Base-by-base conservation (phyloP, 2,113 vertebrate genomes). In the Rhea americana region DNA sequence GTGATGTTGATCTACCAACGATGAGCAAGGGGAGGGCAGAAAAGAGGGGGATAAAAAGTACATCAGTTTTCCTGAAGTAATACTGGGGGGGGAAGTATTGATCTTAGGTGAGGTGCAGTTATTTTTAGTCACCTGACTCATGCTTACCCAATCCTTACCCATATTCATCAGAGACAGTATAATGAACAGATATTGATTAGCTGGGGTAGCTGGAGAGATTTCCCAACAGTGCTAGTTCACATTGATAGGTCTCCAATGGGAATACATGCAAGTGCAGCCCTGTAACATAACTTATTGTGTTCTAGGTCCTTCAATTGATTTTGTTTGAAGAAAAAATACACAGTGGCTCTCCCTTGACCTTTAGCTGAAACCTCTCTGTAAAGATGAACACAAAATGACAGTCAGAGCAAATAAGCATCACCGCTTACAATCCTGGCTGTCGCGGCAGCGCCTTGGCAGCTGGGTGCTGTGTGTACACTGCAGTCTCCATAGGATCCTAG, bases 101-200 rank as follows among this genome's bases (percentile, higher is more conserved):
- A 98, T 98, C 97, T 97, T 97, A 94, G 87, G 96, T 94, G 87
- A 97, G 96, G 96, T 82, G 81, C 97, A 97, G 97, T 97, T 98
- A 97, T 97, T 98, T 98, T 98, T 96, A 97, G 98, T 98, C 98
- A 98, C 97, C 97, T 98, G 95, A 97, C 93, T 97, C 94, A 79
- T 90, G 67, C 93, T 96, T 97, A 97, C 96, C 97, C 98, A 98
- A 95, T 98, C 98, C 97, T 96, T 97, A 97, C 93, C 94, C 84
- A 71, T 97, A 98, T 97, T 97, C 95, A 97, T 97, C 97, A 97
- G 96, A 97, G 96, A 96, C 96, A 96, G 96, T 97, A 97, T 98
- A 98, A 98, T 98, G 98, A 98, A 98, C 95, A 97, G 94, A 61
- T 98, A 99, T 98, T 98, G 98, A 99, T 98, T 98, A 98, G 96